A percentile compares a stretch with the other conserved stretches of the same genome.
These are phyloP conservation scores for Dyspetes luteomarginatus DNA, from an alignment of 2,888 invertebrate species.

Conservation along the genomic window DNA sequence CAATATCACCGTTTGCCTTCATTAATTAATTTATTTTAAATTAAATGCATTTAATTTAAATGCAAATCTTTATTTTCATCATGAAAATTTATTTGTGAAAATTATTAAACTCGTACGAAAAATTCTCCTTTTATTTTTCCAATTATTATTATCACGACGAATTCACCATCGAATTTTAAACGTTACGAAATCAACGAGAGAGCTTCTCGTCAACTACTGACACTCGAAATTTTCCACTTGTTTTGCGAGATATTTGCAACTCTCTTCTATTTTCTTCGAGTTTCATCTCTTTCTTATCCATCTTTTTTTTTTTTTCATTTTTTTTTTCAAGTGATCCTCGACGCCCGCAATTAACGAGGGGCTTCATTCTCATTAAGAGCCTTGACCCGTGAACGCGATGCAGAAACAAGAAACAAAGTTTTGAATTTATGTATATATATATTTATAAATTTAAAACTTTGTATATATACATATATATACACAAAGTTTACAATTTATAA, in stretches of 20 bases:
- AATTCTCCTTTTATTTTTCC: too few species aligned
- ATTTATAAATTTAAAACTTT: background rate
- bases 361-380: constrained; percentile 58
- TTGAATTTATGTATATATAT: background rate
- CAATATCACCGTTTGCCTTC: too few species aligned
- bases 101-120: too few species aligned
- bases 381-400: constrained; percentile 55
- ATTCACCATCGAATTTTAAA: too few species aligned
- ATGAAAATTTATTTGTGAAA: too few species aligned
- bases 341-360: constrained; percentile 53
- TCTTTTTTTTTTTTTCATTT: constrained; percentile 11
- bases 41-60: too few species aligned
- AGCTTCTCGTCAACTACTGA: too few species aligned
- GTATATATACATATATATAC: background rate
- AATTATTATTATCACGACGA: too few species aligned
- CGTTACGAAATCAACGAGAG: too few species aligned
- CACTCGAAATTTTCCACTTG: background rate
- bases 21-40: too few species aligned
- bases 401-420: constrained; percentile 51
- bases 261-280: background rate
- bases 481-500: background rate
- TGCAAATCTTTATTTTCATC: too few species aligned
- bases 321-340: constrained; percentile 12
- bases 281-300: background rate
- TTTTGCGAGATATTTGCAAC: background rate